These are phyloP conservation scores for Platygyra sinensis DNA, from an alignment of 64 coral and sea anemone genomes.

Conservation along the genomic window DNA sequence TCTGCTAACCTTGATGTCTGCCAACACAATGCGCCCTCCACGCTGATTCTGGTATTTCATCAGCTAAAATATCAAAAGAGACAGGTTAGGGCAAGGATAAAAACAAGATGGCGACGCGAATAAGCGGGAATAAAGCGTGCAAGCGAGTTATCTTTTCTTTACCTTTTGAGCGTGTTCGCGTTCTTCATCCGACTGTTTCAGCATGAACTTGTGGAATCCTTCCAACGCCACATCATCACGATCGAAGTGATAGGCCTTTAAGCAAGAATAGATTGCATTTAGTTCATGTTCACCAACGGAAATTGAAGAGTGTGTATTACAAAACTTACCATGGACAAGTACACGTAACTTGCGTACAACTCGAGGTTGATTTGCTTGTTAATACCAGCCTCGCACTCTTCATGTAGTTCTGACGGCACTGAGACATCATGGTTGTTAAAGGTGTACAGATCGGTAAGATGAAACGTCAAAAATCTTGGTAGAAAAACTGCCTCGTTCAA, in stretches of 20 bases:
- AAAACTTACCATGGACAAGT: conserved; percentile 84
- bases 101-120: no score
- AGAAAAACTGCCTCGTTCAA: conserved; percentile 75
- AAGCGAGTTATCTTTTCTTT: background rate
- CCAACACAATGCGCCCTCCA: conserved; percentile 94
- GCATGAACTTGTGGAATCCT: conserved; percentile 98
- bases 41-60: conserved; percentile 91
- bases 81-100: background rate
- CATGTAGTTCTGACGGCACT: conserved; percentile 94
- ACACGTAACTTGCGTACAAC: conserved; percentile 96
- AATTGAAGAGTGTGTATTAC: no score
- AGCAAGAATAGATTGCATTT: background rate
- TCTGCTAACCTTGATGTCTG: conserved; percentile 79
- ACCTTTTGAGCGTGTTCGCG: conserved; percentile 96
- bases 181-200: conserved; percentile 90
- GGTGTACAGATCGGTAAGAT: conserved; percentile 17
- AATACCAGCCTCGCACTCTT: conserved; percentile 83
- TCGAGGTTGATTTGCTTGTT: conserved; percentile 99
- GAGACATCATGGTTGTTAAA: conserved; percentile 55
- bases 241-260: conserved; percentile 95
- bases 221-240: conserved; percentile 93
- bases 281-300: background rate
- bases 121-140: no score
- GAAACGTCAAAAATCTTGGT: background rate
- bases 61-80: conserved; percentile 63